A percentile compares a stretch with the other conserved stretches of the same genome.
These are phyloP conservation scores for Lagocephalus sceleratus DNA, from an alignment of 2,797 vertebrate species.

Conservation along the genomic window DNA sequence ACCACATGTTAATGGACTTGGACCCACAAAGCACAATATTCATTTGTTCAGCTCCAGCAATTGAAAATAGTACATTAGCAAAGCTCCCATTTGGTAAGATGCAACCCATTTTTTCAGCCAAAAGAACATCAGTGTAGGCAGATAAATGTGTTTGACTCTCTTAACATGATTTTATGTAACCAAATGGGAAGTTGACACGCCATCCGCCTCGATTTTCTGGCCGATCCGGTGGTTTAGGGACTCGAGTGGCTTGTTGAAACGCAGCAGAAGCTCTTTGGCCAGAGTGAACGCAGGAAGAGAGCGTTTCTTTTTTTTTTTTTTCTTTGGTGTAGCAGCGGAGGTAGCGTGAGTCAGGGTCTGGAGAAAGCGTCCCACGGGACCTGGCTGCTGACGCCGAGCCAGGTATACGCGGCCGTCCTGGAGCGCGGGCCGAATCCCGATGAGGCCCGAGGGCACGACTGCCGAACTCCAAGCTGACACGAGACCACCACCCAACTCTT, in stretches of 20 bases:
- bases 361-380: slow-evolving; percentile 53
- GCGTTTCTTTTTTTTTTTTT: slow-evolving; percentile 4
- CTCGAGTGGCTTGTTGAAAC: slow-evolving; percentile 12
- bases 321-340: slow-evolving; percentile 18
- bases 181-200: slow-evolving; percentile 7
- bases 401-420: slow-evolving; percentile 45
- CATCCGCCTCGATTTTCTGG: slow-evolving; percentile 10
- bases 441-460: slow-evolving; percentile 41
- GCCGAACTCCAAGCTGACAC: slow-evolving; percentile 12
- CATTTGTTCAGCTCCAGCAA: slow-evolving; percentile 27
- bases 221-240: slow-evolving; percentile 34
- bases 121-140: slow-evolving; percentile 22
- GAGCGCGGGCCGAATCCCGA: slow-evolving; percentile 53
- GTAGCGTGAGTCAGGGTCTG: slow-evolving; percentile 67
- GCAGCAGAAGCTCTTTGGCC: slow-evolving; percentile 14
- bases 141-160: slow-evolving; percentile 22
- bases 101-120: slow-evolving; percentile 29
- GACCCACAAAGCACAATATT: slow-evolving; percentile 23
- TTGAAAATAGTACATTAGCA: slow-evolving; percentile 37
- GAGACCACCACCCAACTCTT: slow-evolving; percentile 2
- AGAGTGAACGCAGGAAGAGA: slow-evolving; percentile 17
- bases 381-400: slow-evolving; percentile 47
- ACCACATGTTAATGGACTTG: slow-evolving; percentile 6
- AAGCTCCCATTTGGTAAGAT: slow-evolving; percentile 17
- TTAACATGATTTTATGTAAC: slow-evolving; percentile 14